Conservation (phyloP, 2,888 invertebrate species). For the Philhelius pedissequus region DNA sequence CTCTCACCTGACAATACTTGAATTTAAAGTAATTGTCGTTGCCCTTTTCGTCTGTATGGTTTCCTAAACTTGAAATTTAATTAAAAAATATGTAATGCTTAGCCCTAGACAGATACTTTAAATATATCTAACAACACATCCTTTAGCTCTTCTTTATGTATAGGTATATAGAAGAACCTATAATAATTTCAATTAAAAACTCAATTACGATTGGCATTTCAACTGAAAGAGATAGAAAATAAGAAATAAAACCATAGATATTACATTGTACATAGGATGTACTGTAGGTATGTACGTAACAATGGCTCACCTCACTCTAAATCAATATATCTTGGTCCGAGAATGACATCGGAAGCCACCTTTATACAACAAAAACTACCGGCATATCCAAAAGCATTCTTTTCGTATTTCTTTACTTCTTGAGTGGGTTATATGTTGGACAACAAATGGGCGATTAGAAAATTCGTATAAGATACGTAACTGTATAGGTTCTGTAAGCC, state of each 20-base stretch:
- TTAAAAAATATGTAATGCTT: constrained; percentile 53
- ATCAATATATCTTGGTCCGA: constrained; percentile 47
- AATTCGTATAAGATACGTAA: too few relatives aligned
- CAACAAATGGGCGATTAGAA: constrained; percentile 44
- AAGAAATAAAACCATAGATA: neutral
- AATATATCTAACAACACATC: constrained; percentile 11
- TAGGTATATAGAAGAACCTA: constrained; percentile 48
- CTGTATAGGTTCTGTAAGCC: neutral
- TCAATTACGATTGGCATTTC: constrained; percentile 71
- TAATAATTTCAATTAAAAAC: constrained; percentile 72
- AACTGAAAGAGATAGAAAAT: constrained; percentile 53
- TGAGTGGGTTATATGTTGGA: constrained; percentile 48
- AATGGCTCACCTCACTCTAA: neutral
- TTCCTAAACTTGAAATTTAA: constrained; percentile 59
- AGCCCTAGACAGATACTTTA: neutral
- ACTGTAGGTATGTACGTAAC: too few relatives aligned
- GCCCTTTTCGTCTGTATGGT: neutral
- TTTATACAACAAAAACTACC: neutral
- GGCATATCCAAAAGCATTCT: constrained; percentile 14
- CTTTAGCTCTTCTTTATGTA: neutral
- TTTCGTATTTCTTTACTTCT: neutral
- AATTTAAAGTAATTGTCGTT: constrained; percentile 23
- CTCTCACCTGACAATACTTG: constrained; percentile 28
- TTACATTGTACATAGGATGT: too few relatives aligned
- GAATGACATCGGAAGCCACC: neutral